phyloP scores from a whole-genome alignment of 1,140 invertebrate genomes.

The Ostrea edulis region DNA sequence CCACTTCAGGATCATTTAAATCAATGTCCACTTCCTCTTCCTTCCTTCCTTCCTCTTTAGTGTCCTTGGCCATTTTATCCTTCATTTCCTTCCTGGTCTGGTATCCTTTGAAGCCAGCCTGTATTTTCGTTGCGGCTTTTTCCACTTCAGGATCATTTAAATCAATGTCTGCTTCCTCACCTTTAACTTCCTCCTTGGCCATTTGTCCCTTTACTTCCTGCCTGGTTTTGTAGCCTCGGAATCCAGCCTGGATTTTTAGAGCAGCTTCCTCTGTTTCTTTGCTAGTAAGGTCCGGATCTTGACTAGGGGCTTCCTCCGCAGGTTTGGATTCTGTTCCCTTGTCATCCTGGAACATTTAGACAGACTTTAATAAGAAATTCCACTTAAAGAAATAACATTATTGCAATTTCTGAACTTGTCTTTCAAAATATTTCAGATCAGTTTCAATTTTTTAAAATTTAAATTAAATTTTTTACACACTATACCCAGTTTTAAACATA shows the following conservation, averaged over 20 bases:
- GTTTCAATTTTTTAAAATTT: too few relatives aligned
- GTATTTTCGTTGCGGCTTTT: conserved; percentile 83
- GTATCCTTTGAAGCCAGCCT: conserved; percentile 86
- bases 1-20: conserved; percentile 52
- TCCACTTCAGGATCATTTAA: conserved; percentile 76
- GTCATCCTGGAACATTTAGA: background rate
- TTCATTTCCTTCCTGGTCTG: conserved; percentile 84
- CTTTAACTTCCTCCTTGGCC: conserved; percentile 45
- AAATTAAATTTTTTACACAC: too few relatives aligned
- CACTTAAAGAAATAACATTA: background rate
- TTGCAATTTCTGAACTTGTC: too few relatives aligned
- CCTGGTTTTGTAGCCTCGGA: conserved; percentile 86
- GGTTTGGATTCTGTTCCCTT: conserved; percentile 30
- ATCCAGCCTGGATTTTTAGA: conserved; percentile 84
- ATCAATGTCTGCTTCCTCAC: conserved; percentile 61
- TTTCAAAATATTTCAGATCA: too few relatives aligned
- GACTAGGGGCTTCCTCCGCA: conserved; percentile 42
- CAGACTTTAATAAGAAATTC: background rate
- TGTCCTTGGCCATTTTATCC: conserved; percentile 45
- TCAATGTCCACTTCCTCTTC: conserved; percentile 53
- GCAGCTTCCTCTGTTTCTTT: conserved; percentile 80
- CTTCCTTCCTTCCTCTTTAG: conserved; percentile 15
- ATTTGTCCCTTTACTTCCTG: conserved; percentile 81
- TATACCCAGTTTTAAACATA: background rate
- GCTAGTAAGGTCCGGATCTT: conserved; percentile 57